phyloP scores from a whole-genome alignment of 37 sponge, comb jelly and placozoan genomes.

The Cliona cf. orientalis region DNA sequence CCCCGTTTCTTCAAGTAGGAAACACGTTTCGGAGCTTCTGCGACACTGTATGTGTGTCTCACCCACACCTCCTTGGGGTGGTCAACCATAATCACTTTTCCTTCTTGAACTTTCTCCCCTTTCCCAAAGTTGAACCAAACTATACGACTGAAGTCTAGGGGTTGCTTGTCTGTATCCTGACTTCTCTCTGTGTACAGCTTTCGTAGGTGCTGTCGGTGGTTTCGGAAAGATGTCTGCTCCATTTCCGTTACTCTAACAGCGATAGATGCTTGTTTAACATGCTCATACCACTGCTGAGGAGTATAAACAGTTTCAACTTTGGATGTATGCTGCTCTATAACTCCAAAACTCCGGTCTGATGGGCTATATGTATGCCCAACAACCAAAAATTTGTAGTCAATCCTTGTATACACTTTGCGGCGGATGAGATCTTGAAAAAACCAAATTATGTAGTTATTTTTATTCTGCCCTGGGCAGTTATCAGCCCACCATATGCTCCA shows the following conservation, averaged over 20 bases:
- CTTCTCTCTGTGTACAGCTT: conserved; percentile 45
- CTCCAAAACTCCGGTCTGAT: conserved; percentile 34
- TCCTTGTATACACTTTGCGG: conserved; percentile 49
- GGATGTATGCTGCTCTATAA: conserved; percentile 11
- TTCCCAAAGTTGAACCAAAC: conserved; percentile 59
- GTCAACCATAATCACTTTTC: neutral
- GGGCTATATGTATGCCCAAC: conserved; percentile 68
- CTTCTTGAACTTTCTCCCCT: conserved; percentile 14
- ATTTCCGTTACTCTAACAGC: conserved; percentile 41
- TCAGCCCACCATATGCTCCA: conserved; percentile 70
- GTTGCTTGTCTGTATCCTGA: conserved; percentile 38
- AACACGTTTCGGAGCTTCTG: conserved; percentile 14
- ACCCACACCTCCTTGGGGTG: conserved; percentile 31
- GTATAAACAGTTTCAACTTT: conserved; percentile 46
- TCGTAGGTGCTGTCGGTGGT: conserved; percentile 40
- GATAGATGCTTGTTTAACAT: conserved; percentile 13
- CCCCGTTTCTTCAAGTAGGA: conserved; percentile 26
- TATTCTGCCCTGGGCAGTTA: conserved; percentile 68
- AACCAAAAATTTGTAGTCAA: conserved; percentile 56
- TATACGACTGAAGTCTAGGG: conserved; percentile 40
- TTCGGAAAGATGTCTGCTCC: conserved; percentile 33
- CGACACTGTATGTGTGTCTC: neutral
- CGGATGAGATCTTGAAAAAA: conserved; percentile 59
- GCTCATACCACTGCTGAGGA: conserved; percentile 38
- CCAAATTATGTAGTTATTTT: conserved; percentile 52